Conservation (phyloP, 2,113 vertebrate species). For the Paramisgurnus dabryanus region DNA sequence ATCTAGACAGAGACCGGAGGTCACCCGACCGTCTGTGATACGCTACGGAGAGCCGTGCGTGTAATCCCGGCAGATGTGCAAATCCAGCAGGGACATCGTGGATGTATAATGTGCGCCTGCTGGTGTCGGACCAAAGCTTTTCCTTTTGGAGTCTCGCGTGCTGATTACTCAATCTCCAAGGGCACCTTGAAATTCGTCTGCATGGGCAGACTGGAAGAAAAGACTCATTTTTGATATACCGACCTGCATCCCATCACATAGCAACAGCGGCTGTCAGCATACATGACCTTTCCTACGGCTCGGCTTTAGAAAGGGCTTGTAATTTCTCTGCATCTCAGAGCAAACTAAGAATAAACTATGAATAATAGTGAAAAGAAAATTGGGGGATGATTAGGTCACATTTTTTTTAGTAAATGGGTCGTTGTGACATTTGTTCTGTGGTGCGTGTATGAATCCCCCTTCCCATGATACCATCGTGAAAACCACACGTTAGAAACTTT, state of each 20-base stretch:
- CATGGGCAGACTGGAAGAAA: constrained; percentile 25
- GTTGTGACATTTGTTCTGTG: not conserved
- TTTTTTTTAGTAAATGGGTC: constrained; percentile 13
- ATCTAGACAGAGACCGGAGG: constrained; percentile 19
- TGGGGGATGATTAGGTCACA: not conserved
- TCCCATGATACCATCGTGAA: too few relatives aligned
- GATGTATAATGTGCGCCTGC: constrained; percentile 35
- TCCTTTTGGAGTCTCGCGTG: constrained; percentile 26
- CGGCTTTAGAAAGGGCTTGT: constrained; percentile 1
- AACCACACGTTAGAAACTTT: too few relatives aligned
- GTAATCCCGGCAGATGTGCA: constrained; percentile 30
- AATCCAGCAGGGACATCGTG: constrained; percentile 16
- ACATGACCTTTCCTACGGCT: constrained; percentile 19
- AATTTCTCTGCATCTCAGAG: constrained; percentile 10
- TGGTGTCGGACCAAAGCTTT: constrained; percentile 19
- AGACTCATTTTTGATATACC: constrained; percentile 20
- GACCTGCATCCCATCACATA: constrained; percentile 24
- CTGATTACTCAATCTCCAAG: constrained; percentile 44
- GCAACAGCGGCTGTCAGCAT: constrained; percentile 9
- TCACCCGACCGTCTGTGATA: constrained; percentile 3
- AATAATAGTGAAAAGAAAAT: not conserved
- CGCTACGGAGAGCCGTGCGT: not conserved
- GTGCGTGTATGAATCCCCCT: too few relatives aligned
- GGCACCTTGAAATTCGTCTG: constrained; percentile 49
- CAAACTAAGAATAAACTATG: not conserved